These are phyloP conservation scores for Didymodactylos carnosus DNA, from an alignment of 2,888 invertebrate genomes.

Conservation along the genomic window DNA sequence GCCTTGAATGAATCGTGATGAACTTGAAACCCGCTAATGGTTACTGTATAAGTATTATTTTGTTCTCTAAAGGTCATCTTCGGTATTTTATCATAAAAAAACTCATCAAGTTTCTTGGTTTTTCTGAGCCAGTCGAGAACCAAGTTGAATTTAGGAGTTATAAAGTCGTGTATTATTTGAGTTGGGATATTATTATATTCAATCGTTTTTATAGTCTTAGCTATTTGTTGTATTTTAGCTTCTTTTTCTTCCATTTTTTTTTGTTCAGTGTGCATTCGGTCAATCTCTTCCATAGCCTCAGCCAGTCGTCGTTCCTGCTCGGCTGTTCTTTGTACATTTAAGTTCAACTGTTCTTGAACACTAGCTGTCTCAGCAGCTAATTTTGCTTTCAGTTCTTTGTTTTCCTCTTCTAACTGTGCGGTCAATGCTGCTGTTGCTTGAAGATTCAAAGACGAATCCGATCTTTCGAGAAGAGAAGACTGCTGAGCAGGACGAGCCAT, in stretches of 20 bases:
- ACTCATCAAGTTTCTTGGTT: neutral
- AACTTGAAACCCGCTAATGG: neutral
- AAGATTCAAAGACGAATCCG: too few relatives aligned
- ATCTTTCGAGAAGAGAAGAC: too few relatives aligned
- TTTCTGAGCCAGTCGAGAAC: neutral
- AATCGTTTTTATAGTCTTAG: neutral
- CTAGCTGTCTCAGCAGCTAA: too few relatives aligned
- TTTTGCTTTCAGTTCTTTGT: too few relatives aligned
- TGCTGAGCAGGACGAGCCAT: too few relatives aligned
- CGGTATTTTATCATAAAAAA: neutral
- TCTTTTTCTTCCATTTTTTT: neutral
- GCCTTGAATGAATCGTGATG: neutral
- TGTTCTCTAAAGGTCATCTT: neutral
- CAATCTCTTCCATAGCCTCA: too few relatives aligned
- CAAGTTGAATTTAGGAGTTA: neutral
- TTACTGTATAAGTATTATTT: neutral
- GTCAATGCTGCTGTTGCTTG: too few relatives aligned
- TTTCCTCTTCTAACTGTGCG: too few relatives aligned
- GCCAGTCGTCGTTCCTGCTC: too few relatives aligned
- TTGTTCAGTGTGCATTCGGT: neutral
- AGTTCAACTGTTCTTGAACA: too few relatives aligned
- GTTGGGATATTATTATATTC: neutral
- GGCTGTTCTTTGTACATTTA: too few relatives aligned
- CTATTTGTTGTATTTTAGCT: neutral
- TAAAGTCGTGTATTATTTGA: neutral